Conservation (phyloP, 2,888 invertebrate species). For the Sepioteuthis lessoniana region DNA sequence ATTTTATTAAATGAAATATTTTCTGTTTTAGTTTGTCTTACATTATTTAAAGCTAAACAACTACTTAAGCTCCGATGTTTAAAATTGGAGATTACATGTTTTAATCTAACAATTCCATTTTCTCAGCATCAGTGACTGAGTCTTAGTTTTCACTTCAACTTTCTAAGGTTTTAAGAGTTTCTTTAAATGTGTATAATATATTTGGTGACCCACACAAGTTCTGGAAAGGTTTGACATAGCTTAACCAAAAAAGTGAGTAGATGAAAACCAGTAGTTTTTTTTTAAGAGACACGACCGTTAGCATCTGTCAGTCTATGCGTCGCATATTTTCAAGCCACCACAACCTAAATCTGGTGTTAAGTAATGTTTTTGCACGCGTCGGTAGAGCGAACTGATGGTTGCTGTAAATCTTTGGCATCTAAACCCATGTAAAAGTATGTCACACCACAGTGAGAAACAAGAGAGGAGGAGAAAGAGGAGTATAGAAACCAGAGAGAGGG, state of each 20-base stretch:
- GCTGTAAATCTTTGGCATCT: neutral
- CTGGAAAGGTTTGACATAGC: neutral
- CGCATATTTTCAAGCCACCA: neutral
- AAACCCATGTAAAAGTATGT: conserved; percentile 18
- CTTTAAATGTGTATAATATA: no score
- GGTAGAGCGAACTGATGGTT: neutral
- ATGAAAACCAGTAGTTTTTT: neutral
- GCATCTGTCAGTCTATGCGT: neutral
- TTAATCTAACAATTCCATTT: no score
- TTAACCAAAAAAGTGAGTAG: neutral
- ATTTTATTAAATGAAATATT: no score
- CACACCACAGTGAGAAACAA: neutral
- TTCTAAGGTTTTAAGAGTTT: no score
- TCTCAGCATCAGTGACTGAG: no score
- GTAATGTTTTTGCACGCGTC: conserved; percentile 25
- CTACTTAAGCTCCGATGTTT: no score
- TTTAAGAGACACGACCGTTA: neutral
- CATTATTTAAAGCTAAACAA: no score
- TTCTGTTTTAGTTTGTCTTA: no score
- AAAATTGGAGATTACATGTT: no score
- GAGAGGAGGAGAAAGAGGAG: neutral
- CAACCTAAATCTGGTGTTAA: neutral
- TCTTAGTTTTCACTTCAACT: no score
- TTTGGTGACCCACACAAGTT: no score
- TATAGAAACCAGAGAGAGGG: neutral